These are phyloP conservation scores for Drosophila asahinai DNA, from an alignment of 1,140 invertebrate species.

Conservation along the genomic window DNA sequence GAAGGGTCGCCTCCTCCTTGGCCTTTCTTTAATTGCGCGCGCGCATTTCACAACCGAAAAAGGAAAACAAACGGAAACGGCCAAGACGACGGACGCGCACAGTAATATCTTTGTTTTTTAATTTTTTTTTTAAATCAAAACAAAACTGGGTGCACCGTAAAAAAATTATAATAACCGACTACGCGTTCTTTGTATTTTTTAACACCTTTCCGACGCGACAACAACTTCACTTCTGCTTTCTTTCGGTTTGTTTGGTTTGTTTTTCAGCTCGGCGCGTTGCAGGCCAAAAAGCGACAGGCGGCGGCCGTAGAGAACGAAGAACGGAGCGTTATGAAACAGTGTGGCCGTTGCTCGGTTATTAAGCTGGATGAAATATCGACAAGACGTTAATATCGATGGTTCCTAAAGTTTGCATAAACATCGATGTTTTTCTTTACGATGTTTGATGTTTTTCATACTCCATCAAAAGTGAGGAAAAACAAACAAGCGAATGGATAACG, in stretches of 20 bases:
- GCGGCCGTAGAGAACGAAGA: not conserved
- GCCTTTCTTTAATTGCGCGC: slow-evolving; percentile 61
- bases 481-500: not conserved
- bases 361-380: not conserved
- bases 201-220: slow-evolving; percentile 41
- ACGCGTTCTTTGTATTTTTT: slow-evolving; percentile 15
- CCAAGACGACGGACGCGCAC: slow-evolving; percentile 13
- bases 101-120: slow-evolving; percentile 9
- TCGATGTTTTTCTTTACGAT: not conserved
- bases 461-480: not conserved
- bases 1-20: slow-evolving; percentile 44
- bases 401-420: not conserved
- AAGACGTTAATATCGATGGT: not conserved
- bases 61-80: slow-evolving; percentile 39
- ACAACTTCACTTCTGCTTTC: slow-evolving; percentile 25
- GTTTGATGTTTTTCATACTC: not conserved
- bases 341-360: not conserved
- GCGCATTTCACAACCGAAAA: slow-evolving; percentile 64
- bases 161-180: slow-evolving; percentile 30
- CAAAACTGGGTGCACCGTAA: slow-evolving; percentile 50
- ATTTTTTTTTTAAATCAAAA: slow-evolving; percentile 26
- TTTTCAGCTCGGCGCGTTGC: slow-evolving; percentile 2
- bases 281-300: slow-evolving; percentile 1
- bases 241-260: slow-evolving; percentile 9
- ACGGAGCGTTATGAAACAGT: not conserved